Conservation (phyloP, 2,113 vertebrate species). For the Embiotoca jacksoni region DNA sequence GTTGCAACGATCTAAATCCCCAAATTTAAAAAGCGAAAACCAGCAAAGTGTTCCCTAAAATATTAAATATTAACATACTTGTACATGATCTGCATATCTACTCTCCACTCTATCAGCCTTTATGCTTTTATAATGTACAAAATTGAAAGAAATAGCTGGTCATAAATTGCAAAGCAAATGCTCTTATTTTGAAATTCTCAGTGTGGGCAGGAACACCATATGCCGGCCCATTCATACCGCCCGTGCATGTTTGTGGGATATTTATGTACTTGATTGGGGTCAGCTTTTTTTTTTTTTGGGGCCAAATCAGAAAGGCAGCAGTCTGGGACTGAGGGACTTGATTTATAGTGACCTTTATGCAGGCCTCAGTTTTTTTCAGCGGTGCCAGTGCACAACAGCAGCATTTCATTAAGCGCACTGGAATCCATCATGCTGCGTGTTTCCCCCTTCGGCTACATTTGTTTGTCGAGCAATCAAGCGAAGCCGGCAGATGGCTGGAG, state of each 20-base stretch:
- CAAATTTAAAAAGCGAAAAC: too few relatives aligned
- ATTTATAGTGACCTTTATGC: slow-evolving; percentile 81
- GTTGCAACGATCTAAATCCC: background rate
- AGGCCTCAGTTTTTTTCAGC: slow-evolving; percentile 64
- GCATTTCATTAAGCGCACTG: slow-evolving; percentile 75
- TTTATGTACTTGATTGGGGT: slow-evolving; percentile 62
- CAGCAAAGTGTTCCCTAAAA: too few relatives aligned
- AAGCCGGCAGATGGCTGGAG: slow-evolving; percentile 57
- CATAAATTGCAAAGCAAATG: background rate
- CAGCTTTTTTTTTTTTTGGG: slow-evolving; percentile 15
- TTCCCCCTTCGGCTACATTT: slow-evolving; percentile 58
- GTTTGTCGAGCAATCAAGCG: slow-evolving; percentile 65
- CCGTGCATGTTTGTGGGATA: slow-evolving; percentile 7
- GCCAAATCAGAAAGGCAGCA: slow-evolving; percentile 39
- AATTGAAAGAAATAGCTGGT: background rate
- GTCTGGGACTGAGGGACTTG: slow-evolving; percentile 47
- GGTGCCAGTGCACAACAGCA: slow-evolving; percentile 56
- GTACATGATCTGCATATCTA: too few relatives aligned
- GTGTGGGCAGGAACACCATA: background rate
- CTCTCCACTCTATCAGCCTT: background rate
- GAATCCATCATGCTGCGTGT: slow-evolving; percentile 73
- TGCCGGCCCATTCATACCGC: background rate
- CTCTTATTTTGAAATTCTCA: slow-evolving; percentile 15
- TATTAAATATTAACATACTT: too few relatives aligned
- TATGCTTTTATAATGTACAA: background rate